phyloP scores from a whole-genome alignment of 2,113 vertebrate species.

The Phyllostomus hastatus region DNA sequence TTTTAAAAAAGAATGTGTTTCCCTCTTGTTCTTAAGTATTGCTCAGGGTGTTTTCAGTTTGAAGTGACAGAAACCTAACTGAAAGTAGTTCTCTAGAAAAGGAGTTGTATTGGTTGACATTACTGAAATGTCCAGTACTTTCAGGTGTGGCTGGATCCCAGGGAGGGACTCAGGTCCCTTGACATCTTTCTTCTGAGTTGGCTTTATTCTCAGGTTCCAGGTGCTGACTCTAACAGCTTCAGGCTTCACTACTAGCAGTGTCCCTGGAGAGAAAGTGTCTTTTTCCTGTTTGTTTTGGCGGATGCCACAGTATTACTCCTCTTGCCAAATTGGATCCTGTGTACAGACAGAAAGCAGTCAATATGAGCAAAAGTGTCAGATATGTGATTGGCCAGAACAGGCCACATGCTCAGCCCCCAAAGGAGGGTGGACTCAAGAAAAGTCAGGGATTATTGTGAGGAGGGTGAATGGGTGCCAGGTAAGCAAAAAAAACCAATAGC shows the following conservation, averaged over 20 bases:
- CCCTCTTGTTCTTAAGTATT: neutral
- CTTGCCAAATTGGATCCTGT: neutral
- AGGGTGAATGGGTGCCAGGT: neutral
- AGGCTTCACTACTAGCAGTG: neutral
- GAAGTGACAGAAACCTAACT: neutral
- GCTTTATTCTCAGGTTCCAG: neutral
- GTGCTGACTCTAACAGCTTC: neutral
- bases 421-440: neutral
- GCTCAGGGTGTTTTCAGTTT: neutral
- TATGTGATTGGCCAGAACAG: neutral
- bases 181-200: neutral
- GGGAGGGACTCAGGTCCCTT: neutral
- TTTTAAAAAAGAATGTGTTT: neutral
- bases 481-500: neutral
- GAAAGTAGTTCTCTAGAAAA: neutral
- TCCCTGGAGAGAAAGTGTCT: neutral
- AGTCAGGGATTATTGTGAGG: neutral
- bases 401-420: neutral
- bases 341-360: neutral
- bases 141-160: neutral
- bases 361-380: neutral
- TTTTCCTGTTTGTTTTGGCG: neutral
- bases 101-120: neutral
- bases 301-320: neutral
- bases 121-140: neutral